Evolutionary conservation across 1,140 invertebrate species (phyloP).

Genomic region (Trachymyrmex cornetzi): DNA sequence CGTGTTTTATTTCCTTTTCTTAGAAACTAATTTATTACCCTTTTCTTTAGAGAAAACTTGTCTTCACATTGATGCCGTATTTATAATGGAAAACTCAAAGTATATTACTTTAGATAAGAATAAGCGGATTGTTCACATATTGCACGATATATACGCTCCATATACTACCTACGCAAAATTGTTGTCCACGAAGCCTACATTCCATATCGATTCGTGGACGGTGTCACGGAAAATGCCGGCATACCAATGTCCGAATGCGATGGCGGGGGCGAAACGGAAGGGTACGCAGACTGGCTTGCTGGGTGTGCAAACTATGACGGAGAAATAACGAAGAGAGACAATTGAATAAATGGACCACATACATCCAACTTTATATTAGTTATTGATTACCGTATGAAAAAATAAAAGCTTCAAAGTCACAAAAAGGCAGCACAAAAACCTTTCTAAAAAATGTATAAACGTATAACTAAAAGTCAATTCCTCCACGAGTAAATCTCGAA

Average conservation of each 20-base stretch:
- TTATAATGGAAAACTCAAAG: neutral
- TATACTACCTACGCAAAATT: conserved; percentile 48
- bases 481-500: neutral
- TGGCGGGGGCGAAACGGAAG: conserved; percentile 21
- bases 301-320: conserved; percentile 53
- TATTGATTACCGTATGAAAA: neutral
- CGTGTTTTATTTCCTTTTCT: neutral
- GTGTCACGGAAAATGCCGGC: conserved; percentile 64
- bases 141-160: conserved; percentile 14
- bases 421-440: neutral
- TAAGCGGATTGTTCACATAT: conserved; percentile 32
- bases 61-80: neutral
- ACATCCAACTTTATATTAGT: neutral
- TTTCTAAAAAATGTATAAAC: neutral
- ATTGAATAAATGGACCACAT: neutral
- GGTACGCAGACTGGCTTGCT: conserved; percentile 25
- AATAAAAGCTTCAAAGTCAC: neutral
- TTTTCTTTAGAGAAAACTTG: neutral
- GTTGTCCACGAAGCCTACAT: conserved; percentile 41
- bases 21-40: neutral
- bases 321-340: conserved; percentile 64
- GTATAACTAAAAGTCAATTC: neutral
- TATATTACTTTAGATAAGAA: neutral
- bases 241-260: conserved; percentile 52
- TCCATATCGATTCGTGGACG: conserved; percentile 67